These are phyloP conservation scores for Philotrypesis tridentata DNA, from an alignment of 1,140 invertebrate species.

Conservation along the genomic window DNA sequence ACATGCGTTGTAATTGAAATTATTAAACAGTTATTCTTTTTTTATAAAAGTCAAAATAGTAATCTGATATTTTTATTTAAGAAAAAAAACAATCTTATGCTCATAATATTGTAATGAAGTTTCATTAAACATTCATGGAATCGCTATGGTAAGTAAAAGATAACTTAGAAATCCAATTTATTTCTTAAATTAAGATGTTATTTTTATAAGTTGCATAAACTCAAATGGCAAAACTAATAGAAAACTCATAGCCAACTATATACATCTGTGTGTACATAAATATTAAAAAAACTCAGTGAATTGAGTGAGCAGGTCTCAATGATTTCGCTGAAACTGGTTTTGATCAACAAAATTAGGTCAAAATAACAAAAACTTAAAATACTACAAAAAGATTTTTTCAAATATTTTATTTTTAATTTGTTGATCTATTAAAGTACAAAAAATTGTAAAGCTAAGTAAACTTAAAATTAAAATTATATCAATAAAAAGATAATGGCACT, in stretches of 20 bases:
- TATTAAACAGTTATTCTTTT: constrained; percentile 36
- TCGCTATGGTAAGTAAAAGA: constrained; percentile 13
- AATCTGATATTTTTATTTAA: background rate
- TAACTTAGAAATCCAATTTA: background rate
- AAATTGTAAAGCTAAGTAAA: background rate
- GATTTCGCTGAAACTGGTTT: constrained; percentile 18
- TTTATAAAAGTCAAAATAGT: constrained; percentile 16
- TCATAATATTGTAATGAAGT: background rate
- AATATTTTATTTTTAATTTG: constrained; percentile 1
- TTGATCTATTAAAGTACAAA: constrained; percentile 21
- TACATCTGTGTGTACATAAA: constrained; percentile 9
- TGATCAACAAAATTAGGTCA: constrained; percentile 8
- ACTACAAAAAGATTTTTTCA: background rate
- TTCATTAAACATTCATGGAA: constrained; percentile 4
- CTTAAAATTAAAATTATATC: constrained; percentile 8
- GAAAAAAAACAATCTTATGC: background rate
- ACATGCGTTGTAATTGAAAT: constrained; percentile 27
- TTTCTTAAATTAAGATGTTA: background rate
- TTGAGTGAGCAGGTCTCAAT: constrained; percentile 21
- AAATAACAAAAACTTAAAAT: background rate
- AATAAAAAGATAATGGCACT: constrained; percentile 22
- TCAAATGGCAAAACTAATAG: background rate
- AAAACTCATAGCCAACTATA: background rate
- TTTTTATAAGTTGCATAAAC: constrained; percentile 3
- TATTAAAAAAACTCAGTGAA: background rate